Conservation (phyloP, 1,140 invertebrate species). For the Diplogasteroides magnus region DNA sequence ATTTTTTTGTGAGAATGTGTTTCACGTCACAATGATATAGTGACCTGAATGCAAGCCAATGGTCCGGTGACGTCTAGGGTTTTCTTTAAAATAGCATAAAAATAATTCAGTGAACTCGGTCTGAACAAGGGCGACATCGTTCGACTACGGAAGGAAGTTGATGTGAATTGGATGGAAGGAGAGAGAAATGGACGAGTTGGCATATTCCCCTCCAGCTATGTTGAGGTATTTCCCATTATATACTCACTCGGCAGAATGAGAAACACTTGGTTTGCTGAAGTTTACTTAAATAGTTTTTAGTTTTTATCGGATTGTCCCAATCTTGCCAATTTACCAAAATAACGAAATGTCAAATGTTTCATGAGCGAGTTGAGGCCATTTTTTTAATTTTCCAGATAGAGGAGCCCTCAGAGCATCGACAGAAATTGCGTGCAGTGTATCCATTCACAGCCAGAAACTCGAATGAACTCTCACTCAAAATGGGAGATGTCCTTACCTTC, state of each 20-base stretch:
- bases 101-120: slow-evolving; percentile 68
- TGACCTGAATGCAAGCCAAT: slow-evolving; percentile 8
- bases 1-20: background rate
- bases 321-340: no score
- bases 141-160: slow-evolving; percentile 70
- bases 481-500: slow-evolving; percentile 22
- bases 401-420: background rate
- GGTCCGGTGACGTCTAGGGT: slow-evolving; percentile 1
- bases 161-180: slow-evolving; percentile 97
- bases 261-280: no score
- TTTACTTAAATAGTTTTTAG: no score
- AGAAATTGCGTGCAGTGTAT: slow-evolving; percentile 26
- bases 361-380: no score
- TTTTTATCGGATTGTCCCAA: no score
- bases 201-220: slow-evolving; percentile 73
- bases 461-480: slow-evolving; percentile 34
- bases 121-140: slow-evolving; percentile 86
- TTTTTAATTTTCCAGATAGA: slow-evolving; percentile 1
- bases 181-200: slow-evolving; percentile 74
- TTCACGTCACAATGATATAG: background rate
- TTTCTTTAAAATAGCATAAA: slow-evolving; percentile 5
- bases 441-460: slow-evolving; percentile 30
- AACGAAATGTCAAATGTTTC: no score
- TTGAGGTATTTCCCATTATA: slow-evolving; percentile 44
- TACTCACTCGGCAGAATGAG: background rate